Evolutionary conservation across 2,888 invertebrate genomes (phyloP), one percentile per base, ranked within the genome.

Genomic region (Rutpela maculata): DNA sequence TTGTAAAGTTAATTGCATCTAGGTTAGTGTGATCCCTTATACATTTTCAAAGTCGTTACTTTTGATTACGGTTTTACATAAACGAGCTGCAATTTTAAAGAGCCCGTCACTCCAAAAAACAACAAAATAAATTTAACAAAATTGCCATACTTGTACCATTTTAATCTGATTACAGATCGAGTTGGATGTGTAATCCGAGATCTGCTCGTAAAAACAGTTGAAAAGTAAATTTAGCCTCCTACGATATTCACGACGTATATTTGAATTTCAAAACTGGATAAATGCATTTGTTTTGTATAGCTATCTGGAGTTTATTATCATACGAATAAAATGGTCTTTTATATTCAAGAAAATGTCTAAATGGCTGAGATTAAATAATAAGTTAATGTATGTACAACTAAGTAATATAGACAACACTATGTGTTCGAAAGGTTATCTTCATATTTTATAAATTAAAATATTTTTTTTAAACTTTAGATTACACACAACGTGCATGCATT

Each of bases 221-320:
- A 84, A 83, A 82, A 82, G 80, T 83, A 84, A 83, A 84, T 84
- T 83, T 82, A 83, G 77, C 82, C 81, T 81, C 84, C 83, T 82
- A 84, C 84, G 82, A 81, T 69, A 72, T 72, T 83, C 84, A 83
- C 83, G 84, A 79, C 73, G 60, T 71, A 62, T 67, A 80, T 80
- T 80, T 80, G 76, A 80, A 80, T 80, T 80, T 80, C 55, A 80
- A 80, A 80, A 72, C 67, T 72, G 68, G 65, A 69, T 68, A 68
- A 76, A 70, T 55, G 60, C 65, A 65, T 75, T 67, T 15, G 35
- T n/a, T 50, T 71, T 31, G 66, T 22, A 59, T 22, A 63, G 12
- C 63, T 55, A 63, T 69, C 35, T 63, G 55, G 60, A 50, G 15
- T 57, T 35, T 59, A 35, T 66, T 74, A 26, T 26, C 57, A 22